Conservation (phyloP, 2,888 invertebrate species). For the Mechanitis mazaeus region DNA sequence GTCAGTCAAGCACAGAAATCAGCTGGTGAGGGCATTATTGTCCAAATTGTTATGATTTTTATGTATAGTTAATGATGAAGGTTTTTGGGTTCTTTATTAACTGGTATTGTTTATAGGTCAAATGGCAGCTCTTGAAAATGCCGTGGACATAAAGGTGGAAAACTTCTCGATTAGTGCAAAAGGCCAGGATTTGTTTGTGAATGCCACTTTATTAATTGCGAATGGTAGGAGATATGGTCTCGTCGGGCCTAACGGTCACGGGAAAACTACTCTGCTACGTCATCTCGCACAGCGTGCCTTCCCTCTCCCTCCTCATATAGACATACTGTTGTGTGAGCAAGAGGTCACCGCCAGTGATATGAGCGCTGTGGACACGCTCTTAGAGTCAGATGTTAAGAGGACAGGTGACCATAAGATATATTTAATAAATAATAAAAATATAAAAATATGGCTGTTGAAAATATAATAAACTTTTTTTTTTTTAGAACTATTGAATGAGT, state of each 20-base stretch:
- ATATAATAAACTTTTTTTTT: conserved; percentile 23
- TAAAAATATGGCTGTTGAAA: not conserved
- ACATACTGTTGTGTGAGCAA: conserved; percentile 96
- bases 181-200: conserved; percentile 97
- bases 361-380: conserved; percentile 93
- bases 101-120: conserved; percentile 67
- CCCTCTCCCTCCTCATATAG: conserved; percentile 96
- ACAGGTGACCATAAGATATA: conserved; percentile 61
- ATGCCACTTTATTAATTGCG: conserved; percentile 95
- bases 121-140: conserved; percentile 90
- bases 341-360: conserved; percentile 97
- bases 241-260: conserved; percentile 99
- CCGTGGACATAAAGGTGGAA: conserved; percentile 98
- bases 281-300: conserved; percentile 95
- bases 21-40: conserved; percentile 59
- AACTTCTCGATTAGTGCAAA: conserved; percentile 98
- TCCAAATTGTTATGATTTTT: conserved; percentile 4
- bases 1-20: conserved; percentile 90
- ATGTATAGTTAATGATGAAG: not conserved
- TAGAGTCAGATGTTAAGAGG: conserved; percentile 95
- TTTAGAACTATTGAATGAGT: conserved; percentile 84
- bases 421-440: not conserved
- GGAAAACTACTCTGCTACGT: conserved; percentile 96
- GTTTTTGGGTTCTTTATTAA: not conserved
- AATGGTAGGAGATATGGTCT: conserved; percentile 96